phyloP scores from a whole-genome alignment of 2,797 vertebrate species.

The Gadopsis marmoratus region DNA sequence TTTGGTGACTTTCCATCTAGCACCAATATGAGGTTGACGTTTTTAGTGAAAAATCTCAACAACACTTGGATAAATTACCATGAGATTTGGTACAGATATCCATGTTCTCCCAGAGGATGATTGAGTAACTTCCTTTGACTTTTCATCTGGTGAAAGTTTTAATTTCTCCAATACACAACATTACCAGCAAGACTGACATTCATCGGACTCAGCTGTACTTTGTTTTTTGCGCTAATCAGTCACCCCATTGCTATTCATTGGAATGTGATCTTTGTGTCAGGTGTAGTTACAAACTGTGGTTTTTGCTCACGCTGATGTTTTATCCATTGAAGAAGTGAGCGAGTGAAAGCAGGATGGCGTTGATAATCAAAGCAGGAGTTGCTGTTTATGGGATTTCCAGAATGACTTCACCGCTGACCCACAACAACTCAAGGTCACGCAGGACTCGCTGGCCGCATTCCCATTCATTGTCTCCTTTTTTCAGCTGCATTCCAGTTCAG shows the following conservation, averaged over 20 bases:
- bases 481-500: constrained; percentile 35
- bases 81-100: background rate
- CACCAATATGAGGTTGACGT: background rate
- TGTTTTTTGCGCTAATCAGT: background rate
- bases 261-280: constrained; percentile 31
- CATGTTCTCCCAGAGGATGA: background rate
- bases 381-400: constrained; percentile 56
- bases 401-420: constrained; percentile 54
- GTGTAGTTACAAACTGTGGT: constrained; percentile 55
- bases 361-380: constrained; percentile 51
- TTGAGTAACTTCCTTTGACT: background rate
- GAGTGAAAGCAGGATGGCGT: constrained; percentile 46
- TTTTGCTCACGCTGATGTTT: constrained; percentile 20
- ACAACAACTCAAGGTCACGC: constrained; percentile 43
- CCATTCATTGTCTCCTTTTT: constrained; percentile 60
- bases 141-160: background rate
- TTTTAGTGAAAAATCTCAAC: background rate
- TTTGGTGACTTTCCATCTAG: background rate
- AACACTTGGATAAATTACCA: background rate
- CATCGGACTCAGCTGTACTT: background rate
- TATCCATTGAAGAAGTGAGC: constrained; percentile 27
- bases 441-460: constrained; percentile 42
- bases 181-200: background rate
- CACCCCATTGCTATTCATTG: background rate
- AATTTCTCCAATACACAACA: background rate